A percentile compares a stretch with the other conserved stretches of the same genome.
Evolutionary conservation across 1,140 invertebrate species (phyloP).

Genomic region (Chironomus tepperi): DNA sequence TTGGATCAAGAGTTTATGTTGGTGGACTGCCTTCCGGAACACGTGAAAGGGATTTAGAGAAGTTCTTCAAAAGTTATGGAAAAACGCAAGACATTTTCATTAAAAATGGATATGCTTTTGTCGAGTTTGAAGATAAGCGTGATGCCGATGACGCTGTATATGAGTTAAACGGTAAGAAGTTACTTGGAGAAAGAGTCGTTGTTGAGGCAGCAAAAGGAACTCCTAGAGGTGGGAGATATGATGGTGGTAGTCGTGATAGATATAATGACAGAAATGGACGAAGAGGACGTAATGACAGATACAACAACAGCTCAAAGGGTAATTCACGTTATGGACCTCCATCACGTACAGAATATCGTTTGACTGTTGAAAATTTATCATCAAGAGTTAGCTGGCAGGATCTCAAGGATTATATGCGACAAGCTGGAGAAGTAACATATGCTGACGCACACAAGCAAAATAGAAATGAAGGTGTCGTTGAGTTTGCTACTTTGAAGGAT

Average conservation of each 20-base stretch:
- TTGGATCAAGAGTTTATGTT: slow-evolving; percentile 87
- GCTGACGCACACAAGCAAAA: slow-evolving; percentile 95
- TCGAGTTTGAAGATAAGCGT: too few relatives aligned
- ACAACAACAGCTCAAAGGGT: slow-evolving; percentile 40
- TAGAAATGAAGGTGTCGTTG: slow-evolving; percentile 93
- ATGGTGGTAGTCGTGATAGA: slow-evolving; percentile 42
- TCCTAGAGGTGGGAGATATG: too few relatives aligned
- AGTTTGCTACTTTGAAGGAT: too few relatives aligned
- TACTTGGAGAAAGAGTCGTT: slow-evolving; percentile 88
- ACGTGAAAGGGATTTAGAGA: slow-evolving; percentile 92
- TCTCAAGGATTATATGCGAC: slow-evolving; percentile 98
- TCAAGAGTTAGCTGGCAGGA: too few relatives aligned
- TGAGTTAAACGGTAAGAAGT: too few relatives aligned
- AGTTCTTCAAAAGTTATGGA: slow-evolving; percentile 96
- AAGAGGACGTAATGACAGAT: slow-evolving; percentile 30
- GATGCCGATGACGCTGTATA: too few relatives aligned
- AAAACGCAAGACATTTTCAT: slow-evolving; percentile 86
- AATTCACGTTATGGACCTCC: slow-evolving; percentile 89
- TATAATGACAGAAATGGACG: slow-evolving; percentile 17
- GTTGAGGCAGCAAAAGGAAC: slow-evolving; percentile 78
- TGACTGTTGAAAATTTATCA: too few relatives aligned
- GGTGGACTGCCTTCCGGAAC: slow-evolving; percentile 91
- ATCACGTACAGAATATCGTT: slow-evolving; percentile 89
- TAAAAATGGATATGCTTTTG: too few relatives aligned
- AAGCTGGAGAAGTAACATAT: slow-evolving; percentile 97